Evolutionary conservation across 2,888 invertebrate species (phyloP), one percentile per base, ranked within the genome.

Genomic region (Drosophila fulvimacula): DNA sequence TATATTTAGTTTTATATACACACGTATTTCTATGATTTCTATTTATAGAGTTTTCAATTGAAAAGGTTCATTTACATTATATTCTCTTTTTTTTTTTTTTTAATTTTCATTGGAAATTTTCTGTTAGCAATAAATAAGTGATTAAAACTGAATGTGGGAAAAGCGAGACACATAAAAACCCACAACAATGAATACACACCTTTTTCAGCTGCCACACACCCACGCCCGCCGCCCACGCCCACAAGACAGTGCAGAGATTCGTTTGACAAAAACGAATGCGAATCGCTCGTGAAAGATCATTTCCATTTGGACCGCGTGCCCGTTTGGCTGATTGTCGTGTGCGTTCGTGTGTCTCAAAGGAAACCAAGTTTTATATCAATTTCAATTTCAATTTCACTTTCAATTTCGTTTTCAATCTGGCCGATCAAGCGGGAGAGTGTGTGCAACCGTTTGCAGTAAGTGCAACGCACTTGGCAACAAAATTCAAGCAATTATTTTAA

Each of bases 401-500:
- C 19, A 4, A n/a, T 17, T 17, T 53, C 39, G 19, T 17, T 17
- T 53, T 53, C 53, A 63, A 63, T 55, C 87, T 91, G 88, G 84
- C 91, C 56, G 81, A 89, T 59, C 76, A 78, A 69, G 78, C 85
- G 71, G 86, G 87, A 49, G 74, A 84, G 61, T 39, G 62, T 69
- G 64, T 24, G 39, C 30, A 84, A 64, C 79, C 87, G 67, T 58
- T 88, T n/a, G 83, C 79, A 66, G 91, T 91, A 91, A 91, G 91
- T 91, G 56, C 58, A 57, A 27, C 32, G 69, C 68, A 66, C 55
- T 63, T 51, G 10, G 9, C 42, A 52, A 53, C 24, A 15, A 39
- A 51, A 39, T 24, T 46, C 10, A 30, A 46, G 30, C 64, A 73
- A 73, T 79, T 79, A 79, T 64, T 61, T 61, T 48, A 77, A 68